These are phyloP conservation scores for Himalopsyche anomala DNA, from an alignment of 2,888 invertebrate genomes.

Conservation along the genomic window DNA sequence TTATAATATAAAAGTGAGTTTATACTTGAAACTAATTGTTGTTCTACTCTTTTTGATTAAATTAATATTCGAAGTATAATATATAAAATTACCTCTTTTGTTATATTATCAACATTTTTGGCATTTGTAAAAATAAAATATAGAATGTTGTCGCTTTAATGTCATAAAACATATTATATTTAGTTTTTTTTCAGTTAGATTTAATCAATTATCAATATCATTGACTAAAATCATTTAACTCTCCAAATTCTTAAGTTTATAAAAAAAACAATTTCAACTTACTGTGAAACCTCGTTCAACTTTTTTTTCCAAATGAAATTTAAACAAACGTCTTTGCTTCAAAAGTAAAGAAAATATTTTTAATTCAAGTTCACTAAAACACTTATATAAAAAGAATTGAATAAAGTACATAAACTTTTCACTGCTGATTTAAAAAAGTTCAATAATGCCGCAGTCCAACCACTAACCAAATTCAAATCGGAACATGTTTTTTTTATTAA, in stretches of 20 bases:
- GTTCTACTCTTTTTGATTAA: no score
- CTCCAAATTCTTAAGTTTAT: background rate
- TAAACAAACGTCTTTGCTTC: background rate
- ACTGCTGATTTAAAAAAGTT: slow-evolving; percentile 17
- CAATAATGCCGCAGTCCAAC: background rate
- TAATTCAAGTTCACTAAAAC: background rate
- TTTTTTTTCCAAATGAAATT: background rate
- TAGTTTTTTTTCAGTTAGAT: background rate
- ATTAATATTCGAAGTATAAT: no score
- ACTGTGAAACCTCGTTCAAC: no score
- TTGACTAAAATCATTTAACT: background rate
- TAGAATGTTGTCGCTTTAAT: background rate
- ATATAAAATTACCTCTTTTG: background rate
- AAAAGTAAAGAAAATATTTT: background rate
- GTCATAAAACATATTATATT: background rate
- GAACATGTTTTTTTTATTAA: slow-evolving; percentile 7
- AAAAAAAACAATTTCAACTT: no score
- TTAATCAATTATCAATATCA: background rate
- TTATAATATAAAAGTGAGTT: no score
- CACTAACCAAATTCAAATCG: background rate
- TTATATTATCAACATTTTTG: background rate
- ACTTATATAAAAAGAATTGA: background rate
- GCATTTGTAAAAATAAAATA: background rate
- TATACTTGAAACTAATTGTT: no score
- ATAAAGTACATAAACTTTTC: slow-evolving; percentile 5